Evolutionary conservation across 2,888 invertebrate species (phyloP), one percentile per base, ranked within the genome.

Genomic region (Nysson spinosus): DNA sequence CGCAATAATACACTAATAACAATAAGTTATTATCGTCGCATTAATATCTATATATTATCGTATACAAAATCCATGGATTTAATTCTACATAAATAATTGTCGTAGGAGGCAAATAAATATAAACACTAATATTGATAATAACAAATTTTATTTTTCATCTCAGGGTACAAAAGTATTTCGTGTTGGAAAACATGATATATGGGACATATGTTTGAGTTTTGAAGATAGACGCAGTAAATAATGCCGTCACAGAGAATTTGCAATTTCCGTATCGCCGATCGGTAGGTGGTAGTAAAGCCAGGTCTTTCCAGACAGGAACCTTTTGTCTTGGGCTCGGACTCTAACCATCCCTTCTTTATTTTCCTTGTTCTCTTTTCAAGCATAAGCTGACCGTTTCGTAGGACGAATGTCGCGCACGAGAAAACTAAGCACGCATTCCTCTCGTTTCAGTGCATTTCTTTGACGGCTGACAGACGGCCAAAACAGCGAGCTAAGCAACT

Each of bases 401-500:
- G 55, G 52, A 55, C 34, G 50, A 61, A 39, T 60, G 60, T 62
- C 60, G 52, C 50, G 22, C 30, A 46, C 49, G 43, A 32, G 46
- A 37, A 28, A 11, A 20, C 14, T 26, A 43, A 11, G 30, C 40
- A 55, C 58, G 17, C 61, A 50, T 66, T 69, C 54, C 61, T 66
- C 52, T 62, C 51, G 56, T 56, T 69, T 54, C 57, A 46, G 37
- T 69, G 69, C 62, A 63, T 75, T 72, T 75, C 65, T 52, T 44
- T 56, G 70, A 70, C 68, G 70, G 44, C 44, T 72, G 68, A 67
- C 57, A 47, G 57, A 20, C 50, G 42, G 47, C 49, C 72, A 70
- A n/a, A 68, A 72, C 69, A 70, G 78, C 79, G 64, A 78, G 71
- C 77, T 75, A 79, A 80, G 79, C 80, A 75, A 78, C 71, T 83